phyloP scores from a whole-genome alignment of 2,113 vertebrate genomes.

The Calidris pugnax region DNA sequence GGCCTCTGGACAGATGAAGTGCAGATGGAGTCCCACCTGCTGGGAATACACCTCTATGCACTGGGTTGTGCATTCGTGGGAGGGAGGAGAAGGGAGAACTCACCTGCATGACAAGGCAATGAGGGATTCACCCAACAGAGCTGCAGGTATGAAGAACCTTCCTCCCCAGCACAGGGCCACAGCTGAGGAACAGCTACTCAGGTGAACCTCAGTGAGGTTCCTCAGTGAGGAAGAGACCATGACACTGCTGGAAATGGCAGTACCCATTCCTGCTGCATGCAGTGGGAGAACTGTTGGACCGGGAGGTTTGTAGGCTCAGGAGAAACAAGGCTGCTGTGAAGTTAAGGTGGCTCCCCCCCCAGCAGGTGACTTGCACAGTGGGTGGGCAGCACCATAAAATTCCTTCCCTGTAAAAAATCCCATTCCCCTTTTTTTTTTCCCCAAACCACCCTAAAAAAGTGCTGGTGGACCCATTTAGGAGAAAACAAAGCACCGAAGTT shows the following conservation, averaged over 20 bases:
- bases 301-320: background rate
- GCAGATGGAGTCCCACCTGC: background rate
- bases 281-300: background rate
- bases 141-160: background rate
- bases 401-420: background rate
- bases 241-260: fast-evolving
- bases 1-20: background rate
- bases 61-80: background rate
- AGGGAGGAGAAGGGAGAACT: background rate
- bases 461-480: background rate
- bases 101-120: background rate
- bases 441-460: background rate
- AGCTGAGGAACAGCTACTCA: background rate
- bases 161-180: too few species aligned
- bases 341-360: background rate
- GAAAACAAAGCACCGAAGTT: background rate
- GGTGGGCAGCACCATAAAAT: background rate
- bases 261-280: fast-evolving
- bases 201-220: background rate
- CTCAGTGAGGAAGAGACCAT: background rate
- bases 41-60: background rate
- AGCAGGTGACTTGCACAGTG: background rate
- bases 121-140: background rate
- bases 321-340: fast-evolving
- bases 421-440: background rate